Evolutionary conservation across 2,888 invertebrate genomes (phyloP).

Genomic region (Ormyrus pomaceus): DNA sequence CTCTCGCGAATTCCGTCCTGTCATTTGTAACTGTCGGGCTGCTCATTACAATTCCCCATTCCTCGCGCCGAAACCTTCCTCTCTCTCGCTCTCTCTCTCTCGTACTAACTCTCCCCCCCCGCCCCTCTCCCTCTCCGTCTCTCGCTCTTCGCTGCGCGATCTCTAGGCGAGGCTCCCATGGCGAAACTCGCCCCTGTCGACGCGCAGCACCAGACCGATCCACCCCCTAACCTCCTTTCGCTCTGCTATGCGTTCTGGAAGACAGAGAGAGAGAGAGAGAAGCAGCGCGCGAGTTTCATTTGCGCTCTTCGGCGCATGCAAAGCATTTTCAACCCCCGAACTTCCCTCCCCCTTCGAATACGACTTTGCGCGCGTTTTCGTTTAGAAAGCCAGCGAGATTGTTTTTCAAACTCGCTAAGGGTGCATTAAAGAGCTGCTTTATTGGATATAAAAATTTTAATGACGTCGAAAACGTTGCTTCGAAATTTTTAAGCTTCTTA

Average conservation of each 20-base stretch:
- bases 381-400: slow-evolving; percentile 23
- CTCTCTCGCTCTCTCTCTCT: slow-evolving; percentile 40
- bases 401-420: slow-evolving; percentile 16
- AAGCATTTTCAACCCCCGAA: slow-evolving; percentile 48
- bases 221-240: slow-evolving; percentile 55
- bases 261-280: slow-evolving; percentile 5
- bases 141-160: slow-evolving; percentile 42
- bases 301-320: slow-evolving; percentile 56
- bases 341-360: slow-evolving; percentile 56
- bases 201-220: slow-evolving; percentile 52
- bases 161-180: slow-evolving; percentile 38
- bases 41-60: slow-evolving; percentile 76
- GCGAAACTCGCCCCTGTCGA: slow-evolving; percentile 58
- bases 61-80: slow-evolving; percentile 66
- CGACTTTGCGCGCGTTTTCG: slow-evolving; percentile 52
- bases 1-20: slow-evolving; percentile 76
- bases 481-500: too few species aligned
- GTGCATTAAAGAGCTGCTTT: slow-evolving; percentile 14
- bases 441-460: neutral
- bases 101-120: slow-evolving; percentile 34
- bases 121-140: slow-evolving; percentile 38
- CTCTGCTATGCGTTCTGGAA: slow-evolving; percentile 26
- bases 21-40: slow-evolving; percentile 76
- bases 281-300: slow-evolving; percentile 49
- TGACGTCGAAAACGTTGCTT: too few species aligned